A percentile compares a stretch with the other conserved stretches of the same genome.
phyloP scores from a whole-genome alignment of 2,888 invertebrate genomes.

The Stratiomys singularior region DNA sequence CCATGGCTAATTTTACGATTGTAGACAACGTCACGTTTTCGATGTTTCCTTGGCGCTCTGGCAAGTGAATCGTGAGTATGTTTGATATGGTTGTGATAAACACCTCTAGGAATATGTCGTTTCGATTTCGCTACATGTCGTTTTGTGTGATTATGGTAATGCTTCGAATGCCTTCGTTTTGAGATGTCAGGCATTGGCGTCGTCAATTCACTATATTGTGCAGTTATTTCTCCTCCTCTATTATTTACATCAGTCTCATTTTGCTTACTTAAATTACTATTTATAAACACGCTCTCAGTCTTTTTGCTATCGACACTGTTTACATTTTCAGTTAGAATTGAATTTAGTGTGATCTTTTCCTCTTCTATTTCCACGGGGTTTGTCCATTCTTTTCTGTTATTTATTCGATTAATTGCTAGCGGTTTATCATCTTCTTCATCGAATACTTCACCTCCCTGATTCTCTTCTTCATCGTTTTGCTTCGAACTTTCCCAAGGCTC shows the following conservation, averaged over 20 bases:
- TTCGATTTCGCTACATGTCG: not conserved
- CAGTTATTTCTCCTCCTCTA: constrained; percentile 31
- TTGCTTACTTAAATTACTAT: constrained; percentile 46
- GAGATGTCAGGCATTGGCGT: not conserved
- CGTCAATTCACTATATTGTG: not conserved
- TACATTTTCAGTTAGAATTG: not conserved
- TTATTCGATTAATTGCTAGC: not conserved
- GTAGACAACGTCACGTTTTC: constrained; percentile 67
- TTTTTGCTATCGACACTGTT: constrained; percentile 36
- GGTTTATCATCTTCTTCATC: constrained; percentile 52
- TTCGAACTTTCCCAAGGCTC: not conserved
- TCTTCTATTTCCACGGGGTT: not conserved
- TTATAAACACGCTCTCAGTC: constrained; percentile 48
- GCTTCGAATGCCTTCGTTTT: constrained; percentile 39
- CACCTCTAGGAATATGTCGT: constrained; percentile 15
- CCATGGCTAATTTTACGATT: constrained; percentile 82
- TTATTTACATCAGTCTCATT: constrained; percentile 54
- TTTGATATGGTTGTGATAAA: constrained; percentile 13
- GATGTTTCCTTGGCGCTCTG: not conserved
- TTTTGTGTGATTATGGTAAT: constrained; percentile 33
- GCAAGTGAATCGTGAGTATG: constrained; percentile 42
- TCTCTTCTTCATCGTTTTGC: constrained; percentile 59
- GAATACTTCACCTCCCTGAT: constrained; percentile 61
- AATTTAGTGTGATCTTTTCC: not conserved
- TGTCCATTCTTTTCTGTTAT: not conserved